Base-by-base conservation (phyloP, 2,888 invertebrate species). In the Dynastes grantii region DNA sequence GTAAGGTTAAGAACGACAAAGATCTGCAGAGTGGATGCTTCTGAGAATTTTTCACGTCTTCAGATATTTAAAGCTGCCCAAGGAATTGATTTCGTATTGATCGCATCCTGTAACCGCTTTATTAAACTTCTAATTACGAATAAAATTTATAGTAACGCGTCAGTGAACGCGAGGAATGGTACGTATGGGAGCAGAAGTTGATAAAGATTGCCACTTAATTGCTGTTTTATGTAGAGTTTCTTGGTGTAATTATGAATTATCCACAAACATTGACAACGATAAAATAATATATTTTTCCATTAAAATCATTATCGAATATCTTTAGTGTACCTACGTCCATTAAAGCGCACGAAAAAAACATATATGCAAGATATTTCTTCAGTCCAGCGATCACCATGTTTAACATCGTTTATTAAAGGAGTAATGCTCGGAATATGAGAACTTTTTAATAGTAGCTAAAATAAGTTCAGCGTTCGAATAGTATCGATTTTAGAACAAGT, bases 101-200 rank as follows among this genome's bases (percentile, higher is more conserved):
- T 32, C 16, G 55, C 49, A 71, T 71, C 55, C 55, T 71, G 55
- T 71, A 71, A 71, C 71, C 16, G 37, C 55, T 71, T 71, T 37
- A 71, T 71, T 55, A 71, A 55, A 37, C 55, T 32, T 32, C 53
- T 71, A 71, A 71, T 71, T 71, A 71, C 55, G 53, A 71, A 71
- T 55, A 55, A 55, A 71, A 37, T 55, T 37, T 55, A 71, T 55
- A 11, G 71, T 71, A 55, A 71, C 71, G 55, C 71, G 37, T 32
- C 71, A 37, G 29, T 71, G 71, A 27, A 22, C 55, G 32, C 32
- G 37, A 5, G 71, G 71, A 71, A 71, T 71, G 71, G 32, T 71
- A 53, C 32, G 71, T 71, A 55, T 29, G 53, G 37, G 29, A 71
- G 55, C 29, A 32, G 29, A 55, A 71, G 49, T 55, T 55, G 55